Conservation (phyloP, 2,113 vertebrate species). For the Haliaeetus leucogaster region DNA sequence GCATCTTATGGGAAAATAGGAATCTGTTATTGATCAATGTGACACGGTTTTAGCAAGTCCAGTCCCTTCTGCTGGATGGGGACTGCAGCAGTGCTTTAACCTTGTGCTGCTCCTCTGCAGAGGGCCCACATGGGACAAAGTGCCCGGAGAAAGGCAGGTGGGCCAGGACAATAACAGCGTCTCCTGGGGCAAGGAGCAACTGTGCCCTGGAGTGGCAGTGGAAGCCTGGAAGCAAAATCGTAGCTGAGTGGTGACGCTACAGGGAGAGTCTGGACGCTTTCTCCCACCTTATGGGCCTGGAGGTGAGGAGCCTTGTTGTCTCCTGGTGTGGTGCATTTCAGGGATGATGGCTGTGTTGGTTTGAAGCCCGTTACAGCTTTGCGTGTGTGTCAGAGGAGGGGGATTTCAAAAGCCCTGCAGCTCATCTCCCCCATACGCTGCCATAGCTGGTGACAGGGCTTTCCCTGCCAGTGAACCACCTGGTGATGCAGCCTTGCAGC, state of each 20-base stretch:
- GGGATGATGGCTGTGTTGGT: neutral
- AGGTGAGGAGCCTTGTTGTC: neutral
- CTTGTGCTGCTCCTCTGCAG: neutral
- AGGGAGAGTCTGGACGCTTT: accelerated
- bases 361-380: neutral
- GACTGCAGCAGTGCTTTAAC: accelerated
- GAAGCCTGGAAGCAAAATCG: neutral
- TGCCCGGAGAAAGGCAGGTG: neutral
- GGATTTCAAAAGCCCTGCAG: neutral
- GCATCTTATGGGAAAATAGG: too few relatives aligned
- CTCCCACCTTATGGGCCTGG: neutral
- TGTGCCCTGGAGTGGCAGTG: neutral
- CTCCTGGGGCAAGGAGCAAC: neutral
- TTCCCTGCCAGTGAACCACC: neutral
- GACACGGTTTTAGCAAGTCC: neutral
- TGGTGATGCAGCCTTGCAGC: neutral
- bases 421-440: accelerated
- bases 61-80: neutral
- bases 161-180: neutral
- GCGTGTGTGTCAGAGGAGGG: neutral
- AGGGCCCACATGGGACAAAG: neutral
- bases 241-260: accelerated
- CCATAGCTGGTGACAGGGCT: accelerated
- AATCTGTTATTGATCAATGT: too few relatives aligned
- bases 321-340: accelerated